Evolutionary conservation across 2,113 vertebrate species (phyloP), one percentile per base, ranked within the genome.

Genomic region (Peromyscus californicus): DNA sequence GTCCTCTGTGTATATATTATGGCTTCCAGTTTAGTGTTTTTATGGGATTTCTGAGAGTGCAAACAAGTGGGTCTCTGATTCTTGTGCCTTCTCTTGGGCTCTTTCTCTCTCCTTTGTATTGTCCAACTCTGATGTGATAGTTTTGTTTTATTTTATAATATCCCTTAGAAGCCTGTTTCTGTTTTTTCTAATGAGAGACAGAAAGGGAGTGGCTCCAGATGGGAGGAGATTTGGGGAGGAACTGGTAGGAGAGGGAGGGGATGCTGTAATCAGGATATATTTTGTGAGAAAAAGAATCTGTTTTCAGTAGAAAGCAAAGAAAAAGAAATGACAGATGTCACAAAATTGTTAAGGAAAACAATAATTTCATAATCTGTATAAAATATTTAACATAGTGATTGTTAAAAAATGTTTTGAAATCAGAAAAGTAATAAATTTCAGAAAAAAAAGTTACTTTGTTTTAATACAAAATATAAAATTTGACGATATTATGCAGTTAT

Each of bases 351-450:
- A 45, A 76, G 24, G 42, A 3, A 76, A 75, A 75, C 97, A 98
- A 78, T 48, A 48, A 48, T 48, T 48, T 26, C 13, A 78, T 78
- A 8, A 31, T 29, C 9, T 75, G 16, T 48, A 26, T 78, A 78
- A 29, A 48, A 45, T 45, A 76, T 76, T 78, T 78, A 78, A 48
- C 22, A 45, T 26, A 29, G 26, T 31, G 16, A 39, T 78, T 12
- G 5, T 48, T 78, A 48, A 48, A 78, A 3, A 76, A 97, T 51
- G 48, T 51, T 51, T 51, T 7, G 96, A 95, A 54, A 80, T 79
- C 86, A 79, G 8, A 94, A 54, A 7, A 91, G 33, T 90, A 97
- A 79, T 95, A 59, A 92, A 70, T 83, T 94, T 96, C 31, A 98
- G 67, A 98, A 97, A 36, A 51, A 65, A 95, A 22, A 33, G 29